A percentile compares a stretch with the other conserved stretches of the same genome.
Conservation (phyloP, 2,888 invertebrate genomes). For the Monoplex corrugatus region DNA sequence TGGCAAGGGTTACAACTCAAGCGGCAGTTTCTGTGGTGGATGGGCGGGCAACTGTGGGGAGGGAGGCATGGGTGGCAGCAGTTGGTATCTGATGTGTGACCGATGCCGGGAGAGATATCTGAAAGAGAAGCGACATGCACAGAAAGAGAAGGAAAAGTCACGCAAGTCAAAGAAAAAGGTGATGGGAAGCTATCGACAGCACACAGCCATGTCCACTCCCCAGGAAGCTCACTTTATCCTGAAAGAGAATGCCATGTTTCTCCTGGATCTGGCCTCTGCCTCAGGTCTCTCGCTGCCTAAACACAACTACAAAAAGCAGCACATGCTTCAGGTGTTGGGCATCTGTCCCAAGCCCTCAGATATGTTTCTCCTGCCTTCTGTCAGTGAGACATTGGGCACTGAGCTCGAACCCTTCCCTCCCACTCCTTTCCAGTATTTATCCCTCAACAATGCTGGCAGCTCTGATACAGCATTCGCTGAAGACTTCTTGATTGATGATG, state of each 20-base stretch:
- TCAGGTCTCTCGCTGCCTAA: slow-evolving; percentile 83
- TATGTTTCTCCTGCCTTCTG: slow-evolving; percentile 73
- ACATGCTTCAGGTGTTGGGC: slow-evolving; percentile 41
- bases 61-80: slow-evolving; percentile 88
- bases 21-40: slow-evolving; percentile 92
- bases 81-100: slow-evolving; percentile 97
- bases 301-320: slow-evolving; percentile 67
- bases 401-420: slow-evolving; percentile 77
- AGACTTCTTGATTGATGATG: slow-evolving; percentile 77
- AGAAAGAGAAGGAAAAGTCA: slow-evolving; percentile 80
- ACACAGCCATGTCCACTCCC: slow-evolving; percentile 77
- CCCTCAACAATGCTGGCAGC: slow-evolving; percentile 74
- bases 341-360: slow-evolving; percentile 65
- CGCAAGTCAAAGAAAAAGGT: slow-evolving; percentile 73
- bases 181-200: slow-evolving; percentile 56
- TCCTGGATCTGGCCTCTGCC: slow-evolving; percentile 93
- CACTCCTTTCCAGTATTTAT: slow-evolving; percentile 77
- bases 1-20: slow-evolving; percentile 95
- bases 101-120: slow-evolving; percentile 91
- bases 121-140: slow-evolving; percentile 78
- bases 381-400: slow-evolving; percentile 73
- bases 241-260: slow-evolving; percentile 96
- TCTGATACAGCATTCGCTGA: slow-evolving; percentile 80
- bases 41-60: slow-evolving; percentile 95
- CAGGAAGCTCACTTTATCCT: slow-evolving; percentile 87